A percentile compares a stretch with the other conserved stretches of the same genome.
Conservation (phyloP, 2,888 invertebrate genomes). For the Charanyca ferruginea region DNA sequence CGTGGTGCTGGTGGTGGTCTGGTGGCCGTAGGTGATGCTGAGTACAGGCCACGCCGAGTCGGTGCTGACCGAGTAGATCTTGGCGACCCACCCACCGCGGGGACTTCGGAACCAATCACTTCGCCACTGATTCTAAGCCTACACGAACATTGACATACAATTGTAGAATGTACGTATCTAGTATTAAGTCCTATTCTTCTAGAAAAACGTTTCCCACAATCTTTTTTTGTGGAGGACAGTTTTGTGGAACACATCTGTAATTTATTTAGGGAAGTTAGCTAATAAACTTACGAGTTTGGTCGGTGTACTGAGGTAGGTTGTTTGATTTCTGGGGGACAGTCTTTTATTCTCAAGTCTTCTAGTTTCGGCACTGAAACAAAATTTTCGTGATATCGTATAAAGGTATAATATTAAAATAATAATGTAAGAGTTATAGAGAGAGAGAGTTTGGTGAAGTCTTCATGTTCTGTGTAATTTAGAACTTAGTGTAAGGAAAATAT, state of each 20-base stretch:
- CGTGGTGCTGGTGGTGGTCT: slow-evolving; percentile 95
- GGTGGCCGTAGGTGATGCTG: slow-evolving; percentile 94
- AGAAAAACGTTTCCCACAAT: slow-evolving; percentile 12
- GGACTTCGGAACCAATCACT: slow-evolving; percentile 83
- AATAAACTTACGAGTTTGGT: slow-evolving; percentile 87
- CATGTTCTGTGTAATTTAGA: neutral
- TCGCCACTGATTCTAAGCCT: slow-evolving; percentile 82
- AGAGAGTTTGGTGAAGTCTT: too few species aligned
- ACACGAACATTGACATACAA: neutral
- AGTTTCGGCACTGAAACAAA: slow-evolving; percentile 85
- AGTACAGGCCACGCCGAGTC: slow-evolving; percentile 94
- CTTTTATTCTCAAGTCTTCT: slow-evolving; percentile 91
- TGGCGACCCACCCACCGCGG: slow-evolving; percentile 92
- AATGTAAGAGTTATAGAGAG: neutral
- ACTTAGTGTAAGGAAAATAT: neutral
- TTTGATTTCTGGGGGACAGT: slow-evolving; percentile 88
- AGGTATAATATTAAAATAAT: neutral
- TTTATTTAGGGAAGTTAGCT: slow-evolving; percentile 34
- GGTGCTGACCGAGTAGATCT: slow-evolving; percentile 96
- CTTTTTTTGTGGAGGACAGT: slow-evolving; percentile 5
- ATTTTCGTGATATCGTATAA: neutral
- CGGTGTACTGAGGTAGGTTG: slow-evolving; percentile 89
- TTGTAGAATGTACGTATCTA: neutral
- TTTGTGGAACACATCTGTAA: slow-evolving; percentile 24
- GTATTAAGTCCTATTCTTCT: neutral